Conservation (phyloP, 2,113 vertebrate species). For the rabbit (Oryctolagus cuniculus) region DNA sequence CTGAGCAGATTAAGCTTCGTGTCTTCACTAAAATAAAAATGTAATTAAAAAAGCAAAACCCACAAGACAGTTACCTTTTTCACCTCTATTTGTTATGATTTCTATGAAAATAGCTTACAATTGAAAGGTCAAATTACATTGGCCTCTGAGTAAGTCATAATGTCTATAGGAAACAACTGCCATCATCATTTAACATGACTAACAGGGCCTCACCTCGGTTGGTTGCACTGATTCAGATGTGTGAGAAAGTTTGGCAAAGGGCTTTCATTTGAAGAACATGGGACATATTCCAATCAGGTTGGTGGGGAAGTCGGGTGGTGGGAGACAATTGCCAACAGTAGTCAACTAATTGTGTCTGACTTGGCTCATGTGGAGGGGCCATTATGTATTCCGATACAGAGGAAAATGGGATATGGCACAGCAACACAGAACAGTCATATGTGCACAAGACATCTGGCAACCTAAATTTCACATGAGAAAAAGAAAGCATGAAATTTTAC, state of each 20-base stretch:
- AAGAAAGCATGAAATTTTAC: slow-evolving; percentile 77
- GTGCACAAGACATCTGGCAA: slow-evolving; percentile 60
- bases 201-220: slow-evolving; percentile 12
- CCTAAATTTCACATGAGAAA: slow-evolving; percentile 67
- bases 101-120: slow-evolving; percentile 41
- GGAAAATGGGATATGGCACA: slow-evolving; percentile 64
- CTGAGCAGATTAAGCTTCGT: neutral
- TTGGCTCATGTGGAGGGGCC: slow-evolving; percentile 27
- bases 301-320: neutral
- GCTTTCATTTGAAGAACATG: slow-evolving; percentile 53
- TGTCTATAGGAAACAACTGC: slow-evolving; percentile 28
- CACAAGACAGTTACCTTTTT: neutral
- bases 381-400: slow-evolving; percentile 61
- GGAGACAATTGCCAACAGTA: slow-evolving; percentile 42
- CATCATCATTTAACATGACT: slow-evolving; percentile 51
- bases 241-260: slow-evolving; percentile 67
- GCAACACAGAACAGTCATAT: slow-evolving; percentile 54
- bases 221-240: slow-evolving; percentile 55
- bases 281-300: neutral
- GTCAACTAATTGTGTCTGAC: slow-evolving; percentile 53
- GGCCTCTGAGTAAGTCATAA: slow-evolving; percentile 13
- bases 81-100: slow-evolving; percentile 34
- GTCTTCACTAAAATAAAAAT: neutral
- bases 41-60: slow-evolving; percentile 33
- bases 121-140: slow-evolving; percentile 20